phyloP scores from a whole-genome alignment of 2,888 invertebrate species.

The Cerceris ruficornis region DNA sequence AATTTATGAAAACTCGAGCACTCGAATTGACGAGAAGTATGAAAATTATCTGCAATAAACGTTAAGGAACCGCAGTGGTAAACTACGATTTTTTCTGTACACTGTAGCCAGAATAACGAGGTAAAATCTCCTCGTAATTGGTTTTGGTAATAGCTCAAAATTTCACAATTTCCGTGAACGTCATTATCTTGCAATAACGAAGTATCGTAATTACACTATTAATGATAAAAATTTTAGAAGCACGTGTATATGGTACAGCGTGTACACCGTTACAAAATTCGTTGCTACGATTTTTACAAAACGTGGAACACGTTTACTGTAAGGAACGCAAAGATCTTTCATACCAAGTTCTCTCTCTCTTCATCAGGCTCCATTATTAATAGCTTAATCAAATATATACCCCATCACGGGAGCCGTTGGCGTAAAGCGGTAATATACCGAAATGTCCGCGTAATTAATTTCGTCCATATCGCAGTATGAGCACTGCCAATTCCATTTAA shows the following conservation, averaged over 20 bases:
- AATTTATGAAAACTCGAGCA: constrained; percentile 40
- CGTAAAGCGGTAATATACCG: constrained; percentile 3
- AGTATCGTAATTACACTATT: neutral
- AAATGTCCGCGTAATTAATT: constrained; percentile 46
- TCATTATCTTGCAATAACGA: neutral
- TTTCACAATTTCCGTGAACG: neutral
- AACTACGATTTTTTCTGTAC: neutral
- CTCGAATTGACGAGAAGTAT: neutral
- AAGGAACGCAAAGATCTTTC: neutral
- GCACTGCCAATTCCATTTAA: constrained; percentile 41
- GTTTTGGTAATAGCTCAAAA: constrained; percentile 20
- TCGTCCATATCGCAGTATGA: constrained; percentile 11
- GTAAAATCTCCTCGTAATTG: constrained; percentile 18
- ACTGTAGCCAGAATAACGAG: constrained; percentile 9
- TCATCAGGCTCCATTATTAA: no score
- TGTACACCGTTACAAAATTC: no score
- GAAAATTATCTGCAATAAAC: neutral
- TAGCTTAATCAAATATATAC: constrained; percentile 5
- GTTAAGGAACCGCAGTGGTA: no score
- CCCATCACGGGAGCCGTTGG: neutral
- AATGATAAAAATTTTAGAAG: neutral
- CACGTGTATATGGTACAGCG: neutral
- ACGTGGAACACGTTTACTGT: no score
- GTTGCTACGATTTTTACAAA: no score
- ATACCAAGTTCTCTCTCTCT: neutral